Conservation (phyloP, 23 tunicate species). For the Oikopleura dioica region DNA sequence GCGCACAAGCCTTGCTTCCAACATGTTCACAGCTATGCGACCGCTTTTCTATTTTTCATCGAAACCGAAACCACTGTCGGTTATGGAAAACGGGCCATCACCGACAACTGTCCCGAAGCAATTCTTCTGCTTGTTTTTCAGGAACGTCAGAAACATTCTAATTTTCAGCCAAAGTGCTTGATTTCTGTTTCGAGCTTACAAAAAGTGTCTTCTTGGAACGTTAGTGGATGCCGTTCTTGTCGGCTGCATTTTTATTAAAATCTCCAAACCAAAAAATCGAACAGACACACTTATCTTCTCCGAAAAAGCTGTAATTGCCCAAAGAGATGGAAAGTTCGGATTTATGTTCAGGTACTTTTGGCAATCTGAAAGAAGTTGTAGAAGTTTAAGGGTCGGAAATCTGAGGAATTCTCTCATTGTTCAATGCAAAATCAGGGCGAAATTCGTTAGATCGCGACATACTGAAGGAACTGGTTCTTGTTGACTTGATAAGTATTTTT, state of each 20-base stretch:
- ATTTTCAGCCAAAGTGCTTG: too few species aligned
- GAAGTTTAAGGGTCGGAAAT: slow-evolving; percentile 37
- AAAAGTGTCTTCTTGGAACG: slow-evolving; percentile 65
- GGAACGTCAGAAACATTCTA: too few species aligned
- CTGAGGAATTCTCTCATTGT: slow-evolving; percentile 74
- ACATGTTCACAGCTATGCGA: slow-evolving; percentile 59
- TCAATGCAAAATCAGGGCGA: slow-evolving; percentile 67
- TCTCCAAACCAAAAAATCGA: slow-evolving; percentile 87
- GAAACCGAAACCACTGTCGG: slow-evolving; percentile 93
- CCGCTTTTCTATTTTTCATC: slow-evolving; percentile 73
- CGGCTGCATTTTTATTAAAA: slow-evolving; percentile 79
- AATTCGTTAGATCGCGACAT: slow-evolving; percentile 44
- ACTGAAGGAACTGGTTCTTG: too few species aligned
- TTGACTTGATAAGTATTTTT: too few species aligned
- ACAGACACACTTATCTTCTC: slow-evolving; percentile 81
- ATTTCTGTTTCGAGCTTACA: too few species aligned
- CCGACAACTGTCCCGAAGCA: slow-evolving; percentile 91
- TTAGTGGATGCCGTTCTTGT: slow-evolving; percentile 93
- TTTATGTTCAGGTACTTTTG: slow-evolving; percentile 30
- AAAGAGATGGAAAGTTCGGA: slow-evolving; percentile 57
- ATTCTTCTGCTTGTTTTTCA: slow-evolving; percentile 40
- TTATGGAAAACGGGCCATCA: slow-evolving; percentile 73
- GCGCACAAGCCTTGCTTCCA: slow-evolving; percentile 24
- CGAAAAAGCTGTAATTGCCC: slow-evolving; percentile 49
- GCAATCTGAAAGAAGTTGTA: background rate